These are phyloP conservation scores for Heliangelus exortis DNA, from an alignment of 2,797 vertebrate species.

Conservation along the genomic window DNA sequence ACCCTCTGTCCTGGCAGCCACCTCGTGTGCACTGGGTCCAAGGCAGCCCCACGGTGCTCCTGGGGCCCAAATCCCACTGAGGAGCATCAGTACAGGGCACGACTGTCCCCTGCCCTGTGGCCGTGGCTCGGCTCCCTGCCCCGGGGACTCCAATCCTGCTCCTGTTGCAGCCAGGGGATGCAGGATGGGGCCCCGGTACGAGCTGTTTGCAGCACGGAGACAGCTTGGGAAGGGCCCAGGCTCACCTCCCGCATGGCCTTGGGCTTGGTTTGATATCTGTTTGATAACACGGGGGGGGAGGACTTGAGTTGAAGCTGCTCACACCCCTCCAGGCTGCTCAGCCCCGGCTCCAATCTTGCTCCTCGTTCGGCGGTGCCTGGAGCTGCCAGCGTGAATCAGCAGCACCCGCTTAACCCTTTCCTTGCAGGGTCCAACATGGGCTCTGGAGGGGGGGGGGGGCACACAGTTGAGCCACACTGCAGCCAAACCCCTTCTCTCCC, in stretches of 20 bases:
- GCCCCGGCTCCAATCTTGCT: background rate
- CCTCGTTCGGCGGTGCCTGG: background rate
- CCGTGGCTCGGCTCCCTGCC: background rate
- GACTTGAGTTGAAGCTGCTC: background rate
- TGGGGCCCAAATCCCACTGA: background rate
- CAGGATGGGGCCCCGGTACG: background rate
- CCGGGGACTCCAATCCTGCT: background rate
- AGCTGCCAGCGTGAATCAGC: constrained; percentile 56
- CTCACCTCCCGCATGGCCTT: background rate
- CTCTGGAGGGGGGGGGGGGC: background rate
- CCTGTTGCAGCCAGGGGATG: background rate
- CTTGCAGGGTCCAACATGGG: background rate
- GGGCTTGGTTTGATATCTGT: background rate
- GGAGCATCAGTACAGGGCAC: background rate
- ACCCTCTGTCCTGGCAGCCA: background rate
- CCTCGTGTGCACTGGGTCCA: fast-evolving
- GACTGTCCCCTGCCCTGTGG: fast-evolving
- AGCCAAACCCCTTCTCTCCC: background rate
- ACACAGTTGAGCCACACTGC: fast-evolving
- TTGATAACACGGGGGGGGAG: background rate
- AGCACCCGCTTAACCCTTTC: constrained; percentile 11
- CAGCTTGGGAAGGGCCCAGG: background rate
- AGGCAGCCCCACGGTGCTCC: background rate
- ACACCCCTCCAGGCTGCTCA: background rate
- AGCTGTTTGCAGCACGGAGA: background rate